Base-by-base conservation (phyloP, 2,797 vertebrate species). In the Sebastes trivittatus region DNA sequence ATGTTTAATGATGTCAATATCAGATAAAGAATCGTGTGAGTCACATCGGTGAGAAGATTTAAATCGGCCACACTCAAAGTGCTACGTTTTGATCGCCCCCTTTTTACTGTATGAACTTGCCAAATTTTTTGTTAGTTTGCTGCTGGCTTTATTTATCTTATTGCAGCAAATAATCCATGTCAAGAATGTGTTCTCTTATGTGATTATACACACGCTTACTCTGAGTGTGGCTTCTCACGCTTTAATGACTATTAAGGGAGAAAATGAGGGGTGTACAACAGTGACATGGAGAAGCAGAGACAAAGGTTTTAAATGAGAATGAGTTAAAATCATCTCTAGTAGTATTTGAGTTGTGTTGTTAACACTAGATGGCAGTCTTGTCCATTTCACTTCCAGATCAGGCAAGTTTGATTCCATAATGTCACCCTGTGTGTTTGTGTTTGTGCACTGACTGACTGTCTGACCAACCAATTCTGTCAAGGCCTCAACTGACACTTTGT, bases 361-460 rank as follows among this genome's bases (percentile, higher is more conserved):
- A 73, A 61, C 94, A 93, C 89, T 87, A 94, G 94, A 82, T 83
- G 93, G 90, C 93, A 90, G 87, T 72, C 32, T 92, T 80, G 54
- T 52, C 58, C 78, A 0, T 68, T 65, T 62, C 7, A 36, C 9
- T 23, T 72, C 23, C 22, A 34, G 7, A 25, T 63, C 10, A 49
- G 67, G 23, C 25, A 64, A 68, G 27, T 73, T 73, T 64, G 14
- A 71, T 60, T 67, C 49, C 14, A 10, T 14, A 70, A n/a, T 20
- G 4, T 23, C 9, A 7, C 4, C 2, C 20, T 36, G 3, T 71
- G 25, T 65, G 18, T 32, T 14, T 30, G 25, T 30, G 23, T 16
- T 8, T 72, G 9, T 16, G 27, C 7, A 13, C 22, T 68, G 23
- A 66, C 67, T 66, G 38, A 49, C 23, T 27, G 72, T 49, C 10